A percentile compares a stretch with the other conserved stretches of the same genome.
phyloP scores from a whole-genome alignment of 2,113 vertebrate genomes.

The Crotalus horridus region DNA sequence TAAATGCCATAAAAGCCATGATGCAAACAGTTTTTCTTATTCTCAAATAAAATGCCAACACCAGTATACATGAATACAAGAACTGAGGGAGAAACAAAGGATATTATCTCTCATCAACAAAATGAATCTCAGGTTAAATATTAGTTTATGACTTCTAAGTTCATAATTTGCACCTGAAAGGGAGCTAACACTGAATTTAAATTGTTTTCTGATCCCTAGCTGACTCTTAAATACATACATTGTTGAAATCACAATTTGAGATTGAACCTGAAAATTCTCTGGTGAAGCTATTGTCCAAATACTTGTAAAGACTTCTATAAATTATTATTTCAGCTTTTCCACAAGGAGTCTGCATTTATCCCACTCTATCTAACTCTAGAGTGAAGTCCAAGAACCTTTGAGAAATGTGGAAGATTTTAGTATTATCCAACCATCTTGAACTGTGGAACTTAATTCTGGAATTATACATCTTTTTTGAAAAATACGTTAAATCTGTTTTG shows the following conservation, averaged over 20 bases:
- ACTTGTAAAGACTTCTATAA: conserved; percentile 58
- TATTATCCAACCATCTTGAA: conserved; percentile 47
- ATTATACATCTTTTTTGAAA: conserved; percentile 54
- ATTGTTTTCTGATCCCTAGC: conserved; percentile 44
- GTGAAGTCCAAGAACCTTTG: conserved; percentile 61
- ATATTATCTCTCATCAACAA: conserved; percentile 60
- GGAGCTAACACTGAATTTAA: conserved; percentile 50
- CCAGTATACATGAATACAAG: conserved; percentile 46
- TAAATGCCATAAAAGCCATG: conserved; percentile 71
- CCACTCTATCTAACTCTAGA: conserved; percentile 53
- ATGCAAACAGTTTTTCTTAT: conserved; percentile 47
- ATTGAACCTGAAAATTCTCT: conserved; percentile 56
- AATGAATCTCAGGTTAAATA: conserved; percentile 78
- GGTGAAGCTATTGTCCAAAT: conserved; percentile 73
- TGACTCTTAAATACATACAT: conserved; percentile 35
- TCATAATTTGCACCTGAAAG: conserved; percentile 44
- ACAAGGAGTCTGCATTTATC: conserved; percentile 57
- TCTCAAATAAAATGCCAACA: conserved; percentile 41
- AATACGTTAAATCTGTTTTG: conserved; percentile 62
- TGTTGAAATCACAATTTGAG: conserved; percentile 48
- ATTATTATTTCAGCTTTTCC: conserved; percentile 48
- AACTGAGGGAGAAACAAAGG: conserved; percentile 48
- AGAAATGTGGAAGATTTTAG: conserved; percentile 47
- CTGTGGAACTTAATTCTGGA: conserved; percentile 62
- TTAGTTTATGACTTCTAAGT: conserved; percentile 57